Percentiles rank a stretch among this genome's conserved stretches.
Evolutionary conservation across 2,797 vertebrate genomes (phyloP).

Genomic region (Heteromormyrus szaboi): DNA sequence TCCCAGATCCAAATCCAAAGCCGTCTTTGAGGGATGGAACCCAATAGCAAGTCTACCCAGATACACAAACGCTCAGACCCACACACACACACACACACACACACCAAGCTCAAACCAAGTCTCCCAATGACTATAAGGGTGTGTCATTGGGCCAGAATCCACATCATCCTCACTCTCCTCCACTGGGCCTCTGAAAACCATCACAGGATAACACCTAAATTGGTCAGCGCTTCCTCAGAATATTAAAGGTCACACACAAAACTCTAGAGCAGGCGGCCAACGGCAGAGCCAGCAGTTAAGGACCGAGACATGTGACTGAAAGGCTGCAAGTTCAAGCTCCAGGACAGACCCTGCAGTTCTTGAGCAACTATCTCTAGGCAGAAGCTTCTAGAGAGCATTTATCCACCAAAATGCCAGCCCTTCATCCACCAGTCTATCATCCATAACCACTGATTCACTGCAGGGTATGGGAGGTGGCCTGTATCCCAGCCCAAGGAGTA

Average conservation of each 20-base stretch:
- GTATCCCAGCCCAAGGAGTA: background rate
- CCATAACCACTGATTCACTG: slow-evolving; percentile 21
- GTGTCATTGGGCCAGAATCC: background rate
- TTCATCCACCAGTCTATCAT: background rate
- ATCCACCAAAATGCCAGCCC: background rate
- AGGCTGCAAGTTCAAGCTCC: background rate
- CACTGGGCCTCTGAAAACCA: background rate
- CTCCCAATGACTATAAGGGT: background rate
- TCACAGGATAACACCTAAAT: background rate
- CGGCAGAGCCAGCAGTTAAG: background rate
- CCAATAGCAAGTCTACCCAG: slow-evolving; percentile 15
- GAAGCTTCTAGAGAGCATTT: background rate
- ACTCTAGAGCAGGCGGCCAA: background rate
- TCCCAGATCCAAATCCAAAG: background rate
- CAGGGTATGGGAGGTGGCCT: background rate
- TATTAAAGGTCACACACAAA: background rate
- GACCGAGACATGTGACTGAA: background rate
- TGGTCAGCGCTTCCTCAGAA: background rate
- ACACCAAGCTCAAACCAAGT: background rate
- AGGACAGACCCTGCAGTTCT: background rate
- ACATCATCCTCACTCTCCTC: background rate
- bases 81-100: background rate
- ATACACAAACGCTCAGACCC: slow-evolving; percentile 21
- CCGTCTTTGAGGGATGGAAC: background rate
- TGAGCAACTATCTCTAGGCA: background rate